A percentile compares a stretch with the other conserved stretches of the same genome.
These are phyloP conservation scores for Punctoribates punctum DNA, from an alignment of 2,888 invertebrate genomes.

Conservation along the genomic window DNA sequence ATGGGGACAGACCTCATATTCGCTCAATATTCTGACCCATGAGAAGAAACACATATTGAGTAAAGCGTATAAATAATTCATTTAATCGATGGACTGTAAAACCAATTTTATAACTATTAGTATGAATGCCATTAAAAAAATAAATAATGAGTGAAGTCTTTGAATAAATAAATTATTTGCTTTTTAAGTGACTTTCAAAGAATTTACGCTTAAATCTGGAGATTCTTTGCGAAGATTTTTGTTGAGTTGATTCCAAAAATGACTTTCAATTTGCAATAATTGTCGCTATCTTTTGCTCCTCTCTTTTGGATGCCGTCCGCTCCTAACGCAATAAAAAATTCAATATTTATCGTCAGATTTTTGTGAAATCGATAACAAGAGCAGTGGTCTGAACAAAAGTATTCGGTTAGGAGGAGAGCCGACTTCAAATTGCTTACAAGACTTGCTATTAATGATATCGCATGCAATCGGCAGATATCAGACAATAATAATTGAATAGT, in stretches of 20 bases:
- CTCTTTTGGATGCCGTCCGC: neutral
- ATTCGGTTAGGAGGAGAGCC: neutral
- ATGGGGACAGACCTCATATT: too few species aligned
- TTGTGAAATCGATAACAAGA: neutral
- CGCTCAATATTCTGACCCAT: too few species aligned
- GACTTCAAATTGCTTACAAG: neutral
- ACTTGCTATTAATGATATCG: neutral
- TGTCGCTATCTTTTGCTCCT: neutral
- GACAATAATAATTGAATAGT: constrained; percentile 12
- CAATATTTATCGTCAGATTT: neutral
- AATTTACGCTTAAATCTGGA: neutral
- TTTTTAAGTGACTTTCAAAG: neutral
- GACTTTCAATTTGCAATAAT: neutral
- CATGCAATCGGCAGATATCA: constrained; percentile 5
- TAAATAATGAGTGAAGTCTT: neutral
- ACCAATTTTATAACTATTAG: constrained; percentile 4
- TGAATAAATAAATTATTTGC: constrained; percentile 6
- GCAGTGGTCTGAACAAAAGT: neutral
- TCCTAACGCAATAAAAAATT: neutral
- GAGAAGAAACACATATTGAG: neutral
- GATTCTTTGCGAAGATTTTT: neutral
- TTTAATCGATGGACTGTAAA: neutral
- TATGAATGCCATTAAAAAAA: neutral
- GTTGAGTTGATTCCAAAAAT: neutral
- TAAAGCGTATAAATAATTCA: neutral